A percentile compares a stretch with the other conserved stretches of the same genome.
phyloP scores from a whole-genome alignment of 2,888 invertebrate genomes.

The Agrochola circellaris region DNA sequence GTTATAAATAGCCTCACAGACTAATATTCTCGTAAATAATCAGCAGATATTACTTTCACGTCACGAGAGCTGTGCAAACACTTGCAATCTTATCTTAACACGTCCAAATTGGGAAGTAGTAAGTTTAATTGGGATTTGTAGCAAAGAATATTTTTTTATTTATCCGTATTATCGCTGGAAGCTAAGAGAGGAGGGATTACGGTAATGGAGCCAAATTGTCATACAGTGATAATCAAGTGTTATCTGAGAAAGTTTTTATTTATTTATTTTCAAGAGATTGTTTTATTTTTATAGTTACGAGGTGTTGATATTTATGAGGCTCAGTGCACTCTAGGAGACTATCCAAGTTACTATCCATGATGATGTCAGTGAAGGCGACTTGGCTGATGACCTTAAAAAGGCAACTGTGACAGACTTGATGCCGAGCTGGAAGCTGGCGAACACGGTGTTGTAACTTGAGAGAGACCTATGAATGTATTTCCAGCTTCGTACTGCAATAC shows the following conservation, averaged over 20 bases:
- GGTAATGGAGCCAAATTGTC: conserved; percentile 7
- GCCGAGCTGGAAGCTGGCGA: neutral
- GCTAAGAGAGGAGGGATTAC: neutral
- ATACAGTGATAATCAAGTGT: conserved; percentile 2
- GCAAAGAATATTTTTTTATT: conserved; percentile 25
- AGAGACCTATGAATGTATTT: neutral
- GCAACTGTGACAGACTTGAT: neutral
- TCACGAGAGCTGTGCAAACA: conserved; percentile 39
- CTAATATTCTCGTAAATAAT: conserved; percentile 47
- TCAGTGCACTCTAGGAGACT: neutral
- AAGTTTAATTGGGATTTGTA: conserved; percentile 5
- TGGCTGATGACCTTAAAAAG: neutral
- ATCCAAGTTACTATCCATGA: neutral
- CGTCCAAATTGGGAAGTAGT: conserved; percentile 37
- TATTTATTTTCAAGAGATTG: neutral
- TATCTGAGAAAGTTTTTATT: neutral
- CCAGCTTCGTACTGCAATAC: neutral
- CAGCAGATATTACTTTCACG: conserved; percentile 35
- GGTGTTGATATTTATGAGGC: neutral
- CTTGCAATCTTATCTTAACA: conserved; percentile 24
- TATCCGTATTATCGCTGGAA: neutral
- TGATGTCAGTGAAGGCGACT: neutral
- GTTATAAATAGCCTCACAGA: conserved; percentile 19
- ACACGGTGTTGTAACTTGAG: neutral
- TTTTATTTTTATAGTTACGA: no score